These are phyloP conservation scores for Microchrysa polita DNA, from an alignment of 2,888 invertebrate genomes.

Conservation along the genomic window DNA sequence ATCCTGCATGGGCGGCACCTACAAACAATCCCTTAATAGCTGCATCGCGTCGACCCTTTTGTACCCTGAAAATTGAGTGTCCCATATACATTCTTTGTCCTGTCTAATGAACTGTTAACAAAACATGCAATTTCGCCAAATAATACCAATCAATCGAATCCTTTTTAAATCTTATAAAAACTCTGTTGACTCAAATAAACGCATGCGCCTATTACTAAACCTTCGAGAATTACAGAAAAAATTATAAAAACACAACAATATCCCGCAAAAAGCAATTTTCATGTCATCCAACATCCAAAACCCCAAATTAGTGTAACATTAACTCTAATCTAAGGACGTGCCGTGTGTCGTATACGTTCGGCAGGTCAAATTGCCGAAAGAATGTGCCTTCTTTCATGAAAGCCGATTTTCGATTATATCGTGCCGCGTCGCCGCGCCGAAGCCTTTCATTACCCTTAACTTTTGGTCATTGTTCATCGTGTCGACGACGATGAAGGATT, in stretches of 20 bases:
- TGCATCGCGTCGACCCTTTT: not conserved
- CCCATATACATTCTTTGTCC: constrained; percentile 28
- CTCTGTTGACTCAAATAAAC: constrained; percentile 45
- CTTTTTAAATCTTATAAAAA: constrained; percentile 42
- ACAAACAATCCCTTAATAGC: not conserved
- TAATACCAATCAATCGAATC: constrained; percentile 46
- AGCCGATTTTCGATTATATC: constrained; percentile 47
- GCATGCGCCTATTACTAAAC: constrained; percentile 18
- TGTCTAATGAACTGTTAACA: constrained; percentile 48
- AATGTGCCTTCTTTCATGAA: constrained; percentile 38
- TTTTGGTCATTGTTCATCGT: constrained; percentile 45
- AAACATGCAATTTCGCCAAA: constrained; percentile 45
- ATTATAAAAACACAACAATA: not conserved
- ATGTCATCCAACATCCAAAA: constrained; percentile 45
- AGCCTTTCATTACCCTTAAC: constrained; percentile 50
- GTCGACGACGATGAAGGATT: constrained; percentile 5
- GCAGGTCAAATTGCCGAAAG: constrained; percentile 12
- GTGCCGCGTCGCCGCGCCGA: constrained; percentile 39
- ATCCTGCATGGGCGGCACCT: not conserved
- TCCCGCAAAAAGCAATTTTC: constrained; percentile 44
- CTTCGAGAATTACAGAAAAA: not conserved
- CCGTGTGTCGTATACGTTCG: constrained; percentile 23
- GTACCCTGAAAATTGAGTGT: not conserved
- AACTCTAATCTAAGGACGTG: constrained; percentile 39
- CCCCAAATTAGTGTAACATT: constrained; percentile 47